Conservation (phyloP, 1,140 invertebrate genomes). For the Cephus cinctus region DNA sequence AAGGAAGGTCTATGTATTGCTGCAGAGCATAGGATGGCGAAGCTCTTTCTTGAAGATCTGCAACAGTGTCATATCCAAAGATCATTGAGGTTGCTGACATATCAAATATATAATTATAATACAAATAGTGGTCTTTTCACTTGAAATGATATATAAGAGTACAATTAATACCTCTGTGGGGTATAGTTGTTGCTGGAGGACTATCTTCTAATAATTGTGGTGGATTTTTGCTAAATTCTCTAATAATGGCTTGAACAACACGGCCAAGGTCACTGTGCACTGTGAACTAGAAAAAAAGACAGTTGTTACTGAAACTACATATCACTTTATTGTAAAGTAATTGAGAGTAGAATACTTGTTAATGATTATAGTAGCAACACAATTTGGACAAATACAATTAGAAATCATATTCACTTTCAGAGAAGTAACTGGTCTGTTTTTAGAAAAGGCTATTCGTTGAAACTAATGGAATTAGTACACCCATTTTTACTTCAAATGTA, state of each 20-base stretch:
- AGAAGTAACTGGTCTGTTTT: too few species aligned
- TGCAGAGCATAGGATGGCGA: conserved; percentile 48
- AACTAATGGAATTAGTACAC: too few species aligned
- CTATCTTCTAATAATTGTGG: conserved; percentile 54
- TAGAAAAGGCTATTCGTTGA: too few species aligned
- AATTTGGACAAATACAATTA: too few species aligned
- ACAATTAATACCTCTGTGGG: conserved; percentile 45
- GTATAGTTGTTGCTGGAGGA: conserved; percentile 40
- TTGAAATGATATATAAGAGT: background rate
- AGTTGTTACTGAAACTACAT: too few species aligned
- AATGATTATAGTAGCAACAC: too few species aligned
- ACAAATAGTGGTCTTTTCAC: background rate
- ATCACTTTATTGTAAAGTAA: too few species aligned
- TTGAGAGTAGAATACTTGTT: too few species aligned
- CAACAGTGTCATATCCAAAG: conserved; percentile 14
- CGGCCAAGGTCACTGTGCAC: conserved; percentile 74
- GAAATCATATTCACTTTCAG: too few species aligned
- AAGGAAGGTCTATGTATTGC: conserved; percentile 40
- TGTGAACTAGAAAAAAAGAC: conserved; percentile 61
- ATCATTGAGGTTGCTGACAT: conserved; percentile 7
- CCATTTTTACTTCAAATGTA: too few species aligned
- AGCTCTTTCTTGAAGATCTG: conserved; percentile 45
- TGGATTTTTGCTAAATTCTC: conserved; percentile 71
- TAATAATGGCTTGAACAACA: conserved; percentile 74
- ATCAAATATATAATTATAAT: background rate